A percentile compares a stretch with the other conserved stretches of the same genome.
Conservation (phyloP, 2,888 invertebrate species). For the Lasioglossum lativentre region DNA sequence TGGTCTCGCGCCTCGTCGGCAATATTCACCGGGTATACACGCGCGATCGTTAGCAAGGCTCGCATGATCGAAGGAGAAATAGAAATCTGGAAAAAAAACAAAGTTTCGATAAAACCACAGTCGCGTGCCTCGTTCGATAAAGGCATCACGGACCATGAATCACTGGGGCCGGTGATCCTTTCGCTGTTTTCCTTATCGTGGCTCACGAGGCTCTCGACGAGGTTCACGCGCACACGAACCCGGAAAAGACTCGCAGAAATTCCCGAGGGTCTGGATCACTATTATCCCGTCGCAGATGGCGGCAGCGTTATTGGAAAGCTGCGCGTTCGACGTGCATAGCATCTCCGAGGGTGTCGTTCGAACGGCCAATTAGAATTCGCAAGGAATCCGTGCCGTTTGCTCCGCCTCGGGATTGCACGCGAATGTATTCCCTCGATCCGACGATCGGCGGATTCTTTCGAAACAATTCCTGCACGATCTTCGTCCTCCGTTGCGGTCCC, state of each 20-base stretch:
- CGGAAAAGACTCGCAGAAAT: slow-evolving; percentile 29
- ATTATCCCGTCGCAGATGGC: slow-evolving; percentile 48
- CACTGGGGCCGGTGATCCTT: slow-evolving; percentile 31
- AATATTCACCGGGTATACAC: slow-evolving; percentile 33
- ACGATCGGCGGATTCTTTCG: not conserved
- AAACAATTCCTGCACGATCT: not conserved
- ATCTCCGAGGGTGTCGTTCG: slow-evolving; percentile 57
- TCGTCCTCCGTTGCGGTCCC: not conserved
- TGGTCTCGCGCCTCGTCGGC: slow-evolving; percentile 12
- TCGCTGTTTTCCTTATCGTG: slow-evolving; percentile 38
- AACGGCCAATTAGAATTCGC: slow-evolving; percentile 65
- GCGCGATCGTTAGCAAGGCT: slow-evolving; percentile 38
- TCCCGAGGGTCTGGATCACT: slow-evolving; percentile 10
- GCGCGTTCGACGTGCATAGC: slow-evolving; percentile 56
- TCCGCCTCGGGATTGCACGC: slow-evolving; percentile 14
- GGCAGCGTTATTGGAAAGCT: slow-evolving; percentile 62
- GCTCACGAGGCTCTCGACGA: not conserved
- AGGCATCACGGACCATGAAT: slow-evolving; percentile 32
- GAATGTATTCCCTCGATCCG: not conserved
- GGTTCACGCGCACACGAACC: not conserved
- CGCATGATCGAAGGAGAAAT: slow-evolving; percentile 10
- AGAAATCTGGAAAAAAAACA: not conserved
- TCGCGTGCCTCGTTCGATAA: slow-evolving; percentile 47
- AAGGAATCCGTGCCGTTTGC: slow-evolving; percentile 47
- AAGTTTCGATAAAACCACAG: slow-evolving; percentile 19